These are phyloP conservation scores for Columba guinea DNA, from an alignment of 2,797 vertebrate species.

Conservation along the genomic window DNA sequence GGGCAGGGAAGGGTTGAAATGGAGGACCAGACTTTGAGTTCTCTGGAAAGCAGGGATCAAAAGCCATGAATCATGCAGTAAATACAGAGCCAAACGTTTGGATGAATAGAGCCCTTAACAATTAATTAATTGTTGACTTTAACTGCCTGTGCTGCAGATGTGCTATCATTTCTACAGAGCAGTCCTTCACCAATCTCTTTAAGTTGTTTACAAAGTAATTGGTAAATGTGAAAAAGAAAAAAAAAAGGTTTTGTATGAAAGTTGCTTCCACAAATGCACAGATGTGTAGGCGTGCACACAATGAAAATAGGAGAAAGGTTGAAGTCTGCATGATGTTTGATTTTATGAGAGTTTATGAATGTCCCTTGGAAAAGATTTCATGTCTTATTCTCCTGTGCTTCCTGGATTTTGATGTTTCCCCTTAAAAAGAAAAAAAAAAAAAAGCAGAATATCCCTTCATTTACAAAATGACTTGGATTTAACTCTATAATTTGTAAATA, in stretches of 20 bases:
- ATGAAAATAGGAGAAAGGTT: conserved; percentile 61
- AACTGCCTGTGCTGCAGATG: conserved; percentile 55
- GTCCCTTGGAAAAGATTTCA: conserved; percentile 53
- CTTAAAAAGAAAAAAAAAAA: conserved; percentile 42
- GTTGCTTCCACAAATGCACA: conserved; percentile 5
- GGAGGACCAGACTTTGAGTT: conserved; percentile 22
- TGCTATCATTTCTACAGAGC: conserved; percentile 56
- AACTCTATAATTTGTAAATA: conserved; percentile 77
- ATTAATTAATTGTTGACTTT: conserved; percentile 70
- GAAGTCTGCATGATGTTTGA: conserved; percentile 34
- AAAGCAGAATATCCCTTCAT: conserved; percentile 69
- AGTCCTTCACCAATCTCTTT: conserved; percentile 46
- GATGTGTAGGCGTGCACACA: conserved; percentile 40
- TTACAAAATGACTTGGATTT: conserved; percentile 76
- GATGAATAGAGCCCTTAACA: conserved; percentile 55
- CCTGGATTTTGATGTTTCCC: conserved; percentile 62
- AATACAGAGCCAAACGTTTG: conserved; percentile 59
- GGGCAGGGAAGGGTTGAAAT: conserved; percentile 46
- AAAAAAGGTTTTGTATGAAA: neutral
- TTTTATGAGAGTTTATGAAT: conserved; percentile 49
- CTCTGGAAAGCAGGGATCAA: conserved; percentile 52
- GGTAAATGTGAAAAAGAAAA: conserved; percentile 9
- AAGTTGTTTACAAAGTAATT: conserved; percentile 55
- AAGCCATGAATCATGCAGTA: conserved; percentile 61
- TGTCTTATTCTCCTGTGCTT: conserved; percentile 49